These are phyloP conservation scores for Hoplostethus mediterraneus DNA, from an alignment of 2,797 vertebrate species.

Conservation along the genomic window DNA sequence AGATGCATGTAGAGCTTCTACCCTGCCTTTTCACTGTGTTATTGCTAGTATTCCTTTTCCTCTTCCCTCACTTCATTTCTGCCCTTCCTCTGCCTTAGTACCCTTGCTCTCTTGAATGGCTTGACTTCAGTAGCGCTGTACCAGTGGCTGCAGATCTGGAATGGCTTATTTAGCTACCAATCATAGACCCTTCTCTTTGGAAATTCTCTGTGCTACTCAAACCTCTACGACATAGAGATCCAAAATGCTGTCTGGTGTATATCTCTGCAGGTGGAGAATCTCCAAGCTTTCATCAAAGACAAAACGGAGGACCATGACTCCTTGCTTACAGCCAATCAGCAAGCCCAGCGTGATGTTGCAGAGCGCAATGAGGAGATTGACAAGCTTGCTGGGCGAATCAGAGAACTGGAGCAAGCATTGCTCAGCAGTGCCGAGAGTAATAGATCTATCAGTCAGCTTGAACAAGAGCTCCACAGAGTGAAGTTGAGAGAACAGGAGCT, in stretches of 20 bases:
- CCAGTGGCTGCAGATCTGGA: conserved; percentile 57
- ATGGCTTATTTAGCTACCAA: conserved; percentile 54
- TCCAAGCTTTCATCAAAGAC: conserved; percentile 90
- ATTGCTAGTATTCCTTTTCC: conserved; percentile 45
- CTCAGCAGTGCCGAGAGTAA: conserved; percentile 77
- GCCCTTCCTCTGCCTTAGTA: neutral
- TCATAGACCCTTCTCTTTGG: conserved; percentile 12
- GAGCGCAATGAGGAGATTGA: conserved; percentile 91
- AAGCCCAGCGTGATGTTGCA: conserved; percentile 84
- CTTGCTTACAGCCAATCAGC: conserved; percentile 86
- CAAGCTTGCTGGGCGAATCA: conserved; percentile 84
- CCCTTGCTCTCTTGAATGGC: conserved; percentile 51
- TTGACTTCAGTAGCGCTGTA: conserved; percentile 44
- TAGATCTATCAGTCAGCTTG: conserved; percentile 79
- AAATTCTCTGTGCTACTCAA: conserved; percentile 13
- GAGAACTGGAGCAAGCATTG: conserved; percentile 87
- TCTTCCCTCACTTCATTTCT: conserved; percentile 13
- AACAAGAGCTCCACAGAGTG: conserved; percentile 89
- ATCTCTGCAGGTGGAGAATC: conserved; percentile 87
- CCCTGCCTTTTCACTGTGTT: conserved; percentile 29
- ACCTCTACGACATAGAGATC: neutral
- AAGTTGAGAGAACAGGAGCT: conserved; percentile 85
- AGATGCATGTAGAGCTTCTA: conserved; percentile 12
- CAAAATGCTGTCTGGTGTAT: conserved; percentile 6
- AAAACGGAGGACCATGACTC: conserved; percentile 88